Percentiles rank a stretch among this genome's conserved stretches.
phyloP scores from a whole-genome alignment of 2,888 invertebrate genomes.

The Athripsodes cinereus region DNA sequence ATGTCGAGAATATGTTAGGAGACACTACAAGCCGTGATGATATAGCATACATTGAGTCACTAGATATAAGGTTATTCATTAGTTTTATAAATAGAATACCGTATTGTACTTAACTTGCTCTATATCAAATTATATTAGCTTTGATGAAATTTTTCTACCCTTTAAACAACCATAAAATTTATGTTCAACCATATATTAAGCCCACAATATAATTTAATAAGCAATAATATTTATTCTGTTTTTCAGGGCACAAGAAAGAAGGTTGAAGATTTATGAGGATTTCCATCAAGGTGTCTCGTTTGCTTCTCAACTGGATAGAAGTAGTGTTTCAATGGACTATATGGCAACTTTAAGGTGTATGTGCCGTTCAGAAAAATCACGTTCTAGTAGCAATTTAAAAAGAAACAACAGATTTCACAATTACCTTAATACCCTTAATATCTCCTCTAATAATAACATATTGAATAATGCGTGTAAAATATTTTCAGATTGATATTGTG shows the following conservation, averaged over 20 bases:
- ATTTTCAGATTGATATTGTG: neutral
- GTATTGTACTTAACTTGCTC: no score
- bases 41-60: slow-evolving; percentile 31
- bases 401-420: slow-evolving; percentile 72
- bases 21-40: slow-evolving; percentile 29
- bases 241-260: slow-evolving; percentile 47
- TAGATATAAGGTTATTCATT: slow-evolving; percentile 34
- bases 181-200: no score
- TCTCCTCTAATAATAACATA: slow-evolving; percentile 45
- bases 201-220: no score
- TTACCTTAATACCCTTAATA: slow-evolving; percentile 60
- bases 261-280: slow-evolving; percentile 34
- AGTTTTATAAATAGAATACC: no score
- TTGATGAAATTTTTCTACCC: no score
- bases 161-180: no score
- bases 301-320: slow-evolving; percentile 46
- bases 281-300: slow-evolving; percentile 48
- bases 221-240: slow-evolving; percentile 3
- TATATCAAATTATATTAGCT: no score
- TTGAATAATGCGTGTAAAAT: slow-evolving; percentile 46
- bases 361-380: slow-evolving; percentile 59
- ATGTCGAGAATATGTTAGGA: slow-evolving; percentile 26
- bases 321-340: slow-evolving; percentile 59
- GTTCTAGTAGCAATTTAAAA: slow-evolving; percentile 53
- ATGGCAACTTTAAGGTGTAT: slow-evolving; percentile 63